Evolutionary conservation across 2,113 vertebrate genomes (phyloP).

Genomic region (Pseudonaja textilis): DNA sequence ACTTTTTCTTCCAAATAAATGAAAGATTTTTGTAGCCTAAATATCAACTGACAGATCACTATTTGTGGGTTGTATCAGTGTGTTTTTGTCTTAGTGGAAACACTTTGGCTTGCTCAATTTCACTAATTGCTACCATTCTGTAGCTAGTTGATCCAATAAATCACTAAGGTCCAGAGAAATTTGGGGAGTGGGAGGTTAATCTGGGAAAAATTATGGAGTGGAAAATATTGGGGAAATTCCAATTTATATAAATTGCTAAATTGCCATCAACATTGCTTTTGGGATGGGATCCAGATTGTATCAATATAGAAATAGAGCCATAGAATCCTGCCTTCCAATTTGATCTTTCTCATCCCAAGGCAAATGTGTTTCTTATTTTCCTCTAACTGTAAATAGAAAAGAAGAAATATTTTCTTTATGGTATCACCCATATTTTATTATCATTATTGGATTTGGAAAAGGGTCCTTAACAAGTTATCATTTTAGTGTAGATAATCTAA

Average conservation of each 20-base stretch:
- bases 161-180: background rate
- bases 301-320: background rate
- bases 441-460: background rate
- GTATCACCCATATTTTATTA: background rate
- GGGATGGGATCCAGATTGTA: background rate
- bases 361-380: background rate
- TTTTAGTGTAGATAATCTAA: background rate
- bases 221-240: background rate
- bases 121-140: background rate
- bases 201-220: background rate
- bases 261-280: background rate
- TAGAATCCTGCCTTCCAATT: background rate
- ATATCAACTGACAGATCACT: background rate
- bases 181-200: background rate
- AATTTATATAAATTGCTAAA: background rate
- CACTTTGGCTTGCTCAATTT: background rate
- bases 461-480: background rate
- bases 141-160: background rate
- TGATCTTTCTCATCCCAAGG: background rate
- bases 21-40: background rate
- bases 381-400: background rate
- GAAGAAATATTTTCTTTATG: background rate
- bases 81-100: background rate
- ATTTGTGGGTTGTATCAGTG: background rate
- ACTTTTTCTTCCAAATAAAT: background rate